Conservation (phyloP, 2,113 vertebrate genomes). For the Cygnus atratus region DNA sequence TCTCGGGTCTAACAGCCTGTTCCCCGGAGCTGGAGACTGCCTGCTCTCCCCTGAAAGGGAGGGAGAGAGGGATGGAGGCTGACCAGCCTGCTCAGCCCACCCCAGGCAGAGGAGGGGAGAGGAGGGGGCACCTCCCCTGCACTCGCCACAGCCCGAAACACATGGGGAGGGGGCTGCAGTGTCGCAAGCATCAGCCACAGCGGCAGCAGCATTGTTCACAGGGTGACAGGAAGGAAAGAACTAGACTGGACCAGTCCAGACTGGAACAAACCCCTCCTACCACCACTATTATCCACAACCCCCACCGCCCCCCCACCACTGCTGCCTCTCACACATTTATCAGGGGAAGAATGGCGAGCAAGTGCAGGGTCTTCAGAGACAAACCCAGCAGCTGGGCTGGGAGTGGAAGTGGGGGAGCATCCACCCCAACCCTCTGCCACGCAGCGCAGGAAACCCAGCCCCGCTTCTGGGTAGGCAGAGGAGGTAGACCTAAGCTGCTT, state of each 20-base stretch:
- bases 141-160: neutral
- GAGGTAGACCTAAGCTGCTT: rapidly evolving
- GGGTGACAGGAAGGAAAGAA: conserved; percentile 75
- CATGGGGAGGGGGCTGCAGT: conserved; percentile 31
- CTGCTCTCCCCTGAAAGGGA: neutral
- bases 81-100: neutral
- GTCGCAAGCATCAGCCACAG: conserved; percentile 34
- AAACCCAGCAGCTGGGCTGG: neutral
- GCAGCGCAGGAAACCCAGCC: neutral
- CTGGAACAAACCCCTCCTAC: conserved; percentile 76
- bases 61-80: neutral
- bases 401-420: neutral
- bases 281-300: conserved; percentile 60
- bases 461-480: rapidly evolving
- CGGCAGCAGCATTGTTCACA: conserved; percentile 71
- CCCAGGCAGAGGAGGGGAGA: neutral
- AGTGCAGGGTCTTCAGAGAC: neutral
- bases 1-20: neutral
- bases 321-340: conserved; percentile 9
- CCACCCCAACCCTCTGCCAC: neutral
- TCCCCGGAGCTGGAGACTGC: neutral
- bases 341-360: conserved; percentile 15
- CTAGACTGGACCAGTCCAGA: conserved; percentile 78
- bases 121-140: neutral
- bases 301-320: conserved; percentile 19